Conservation (phyloP, 1,140 invertebrate genomes). For the Diploscapter pachys region DNA sequence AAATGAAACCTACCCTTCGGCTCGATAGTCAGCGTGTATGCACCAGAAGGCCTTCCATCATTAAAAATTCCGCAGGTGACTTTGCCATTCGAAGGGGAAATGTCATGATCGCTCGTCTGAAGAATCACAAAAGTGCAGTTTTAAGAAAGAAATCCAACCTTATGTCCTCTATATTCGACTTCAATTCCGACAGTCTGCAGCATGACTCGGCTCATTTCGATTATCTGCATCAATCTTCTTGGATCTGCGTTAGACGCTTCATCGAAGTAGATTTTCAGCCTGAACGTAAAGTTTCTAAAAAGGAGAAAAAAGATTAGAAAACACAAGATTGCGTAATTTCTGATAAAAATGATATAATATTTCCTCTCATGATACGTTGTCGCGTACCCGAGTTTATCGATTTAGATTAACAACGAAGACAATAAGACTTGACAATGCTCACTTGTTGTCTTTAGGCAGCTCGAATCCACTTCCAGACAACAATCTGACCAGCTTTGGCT, state of each 20-base stretch:
- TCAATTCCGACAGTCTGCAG: constrained; percentile 29
- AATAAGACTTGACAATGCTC: background rate
- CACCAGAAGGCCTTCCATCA: constrained; percentile 31
- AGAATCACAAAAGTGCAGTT: background rate
- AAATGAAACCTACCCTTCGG: background rate
- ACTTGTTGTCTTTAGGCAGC: constrained; percentile 24
- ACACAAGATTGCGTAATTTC: background rate
- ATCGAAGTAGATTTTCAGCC: constrained; percentile 44
- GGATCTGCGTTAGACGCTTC: constrained; percentile 33
- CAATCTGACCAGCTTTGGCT: constrained; percentile 23
- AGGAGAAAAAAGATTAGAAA: constrained; percentile 21
- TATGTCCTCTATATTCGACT: constrained; percentile 42
- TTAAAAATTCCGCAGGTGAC: constrained; percentile 39
- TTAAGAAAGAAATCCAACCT: background rate
- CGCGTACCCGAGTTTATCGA: too few species aligned
- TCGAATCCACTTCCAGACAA: constrained; percentile 4
- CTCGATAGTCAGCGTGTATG: constrained; percentile 37
- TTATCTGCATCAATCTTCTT: constrained; percentile 38
- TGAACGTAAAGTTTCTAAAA: constrained; percentile 13
- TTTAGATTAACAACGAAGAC: too few species aligned
- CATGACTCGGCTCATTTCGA: constrained; percentile 34
- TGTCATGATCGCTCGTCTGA: constrained; percentile 28
- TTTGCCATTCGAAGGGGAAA: constrained; percentile 10
- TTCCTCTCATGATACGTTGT: too few species aligned
- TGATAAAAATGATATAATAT: constrained; percentile 3